phyloP scores from a whole-genome alignment of 2,888 invertebrate species.

The Lochmaea crataegi region DNA sequence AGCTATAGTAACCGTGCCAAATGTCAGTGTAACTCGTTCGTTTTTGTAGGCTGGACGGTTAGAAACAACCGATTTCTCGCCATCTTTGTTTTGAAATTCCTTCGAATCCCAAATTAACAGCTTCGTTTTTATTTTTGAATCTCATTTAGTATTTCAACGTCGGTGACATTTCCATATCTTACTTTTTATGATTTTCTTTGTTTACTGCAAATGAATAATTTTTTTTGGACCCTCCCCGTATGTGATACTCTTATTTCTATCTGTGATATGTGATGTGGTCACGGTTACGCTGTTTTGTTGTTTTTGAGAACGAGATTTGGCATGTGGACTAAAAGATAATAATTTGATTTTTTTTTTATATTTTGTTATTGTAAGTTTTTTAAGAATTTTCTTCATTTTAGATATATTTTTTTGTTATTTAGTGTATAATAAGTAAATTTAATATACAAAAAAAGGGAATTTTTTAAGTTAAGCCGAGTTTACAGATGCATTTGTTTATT shows the following conservation, averaged over 20 bases:
- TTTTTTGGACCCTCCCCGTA: too few species aligned
- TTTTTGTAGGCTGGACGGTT: too few species aligned
- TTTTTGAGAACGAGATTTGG: not conserved
- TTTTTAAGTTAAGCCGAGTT: not conserved
- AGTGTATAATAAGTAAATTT: slow-evolving; percentile 10
- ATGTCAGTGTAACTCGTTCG: not conserved
- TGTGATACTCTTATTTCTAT: slow-evolving; percentile 19
- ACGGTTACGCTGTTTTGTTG: not conserved
- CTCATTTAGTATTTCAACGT: too few species aligned
- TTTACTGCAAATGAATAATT: too few species aligned
- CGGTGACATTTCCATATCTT: too few species aligned
- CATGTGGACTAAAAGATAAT: not conserved
- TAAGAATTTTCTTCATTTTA: not conserved
- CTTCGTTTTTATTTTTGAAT: too few species aligned
- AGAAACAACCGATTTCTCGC: too few species aligned
- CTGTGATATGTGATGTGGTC: slow-evolving; percentile 7
- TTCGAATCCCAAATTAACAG: too few species aligned
- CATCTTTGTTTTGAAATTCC: too few species aligned
- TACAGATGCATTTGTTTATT: too few species aligned
- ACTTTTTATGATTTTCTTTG: too few species aligned
- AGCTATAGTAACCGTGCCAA: not conserved
- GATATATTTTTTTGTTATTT: slow-evolving; percentile 11
- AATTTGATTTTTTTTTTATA: not conserved
- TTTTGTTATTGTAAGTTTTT: not conserved
- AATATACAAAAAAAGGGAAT: not conserved